Percentiles rank a stretch among this genome's conserved stretches.
These are phyloP conservation scores for Paraescarpia echinospica DNA, from an alignment of 1,140 invertebrate species.

Conservation along the genomic window DNA sequence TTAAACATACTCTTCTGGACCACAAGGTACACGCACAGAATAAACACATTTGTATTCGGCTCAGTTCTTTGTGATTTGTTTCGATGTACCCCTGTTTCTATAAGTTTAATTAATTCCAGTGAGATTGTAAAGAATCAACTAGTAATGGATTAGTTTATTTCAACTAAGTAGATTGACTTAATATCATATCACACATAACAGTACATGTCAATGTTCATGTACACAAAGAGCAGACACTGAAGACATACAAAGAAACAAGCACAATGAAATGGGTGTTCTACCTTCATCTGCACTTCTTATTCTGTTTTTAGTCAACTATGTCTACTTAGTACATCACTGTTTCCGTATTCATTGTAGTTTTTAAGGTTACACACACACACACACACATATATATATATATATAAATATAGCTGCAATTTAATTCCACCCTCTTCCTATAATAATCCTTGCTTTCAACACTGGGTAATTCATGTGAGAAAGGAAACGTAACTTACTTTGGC, in stretches of 20 bases:
- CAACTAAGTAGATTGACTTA: too few species aligned
- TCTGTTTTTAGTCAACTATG: background rate
- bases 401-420: too few species aligned
- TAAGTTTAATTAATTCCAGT: background rate
- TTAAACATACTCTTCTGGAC: background rate
- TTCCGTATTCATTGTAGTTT: background rate
- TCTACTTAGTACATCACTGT: background rate
- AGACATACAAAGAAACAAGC: too few species aligned
- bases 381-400: too few species aligned
- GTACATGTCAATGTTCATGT: too few species aligned
- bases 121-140: background rate
- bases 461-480: background rate
- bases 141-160: background rate
- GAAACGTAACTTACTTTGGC: constrained; percentile 1
- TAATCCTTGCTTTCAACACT: too few species aligned
- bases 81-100: background rate
- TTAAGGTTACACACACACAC: background rate
- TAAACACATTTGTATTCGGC: background rate
- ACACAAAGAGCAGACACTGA: too few species aligned
- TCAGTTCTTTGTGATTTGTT: background rate
- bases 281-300: background rate
- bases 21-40: background rate
- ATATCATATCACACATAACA: too few species aligned
- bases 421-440: too few species aligned
- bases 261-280: too few species aligned